phyloP scores from a whole-genome alignment of 2,797 vertebrate genomes.

The Petrocephalus sullivani region DNA sequence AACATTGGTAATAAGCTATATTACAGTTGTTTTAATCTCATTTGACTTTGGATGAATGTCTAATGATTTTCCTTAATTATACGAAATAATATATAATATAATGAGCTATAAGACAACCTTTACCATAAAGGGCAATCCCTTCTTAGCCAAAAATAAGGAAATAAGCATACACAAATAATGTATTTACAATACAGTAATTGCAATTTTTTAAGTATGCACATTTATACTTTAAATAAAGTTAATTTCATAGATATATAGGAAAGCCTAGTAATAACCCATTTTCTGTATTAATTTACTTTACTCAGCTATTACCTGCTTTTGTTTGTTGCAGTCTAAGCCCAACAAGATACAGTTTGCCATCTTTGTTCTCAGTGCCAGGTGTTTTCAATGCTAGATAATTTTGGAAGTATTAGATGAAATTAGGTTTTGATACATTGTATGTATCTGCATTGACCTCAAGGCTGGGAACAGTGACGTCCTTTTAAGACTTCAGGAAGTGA shows the following conservation, averaged over 20 bases:
- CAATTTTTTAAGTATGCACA: not conserved
- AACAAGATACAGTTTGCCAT: conserved; percentile 64
- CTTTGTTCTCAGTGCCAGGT: conserved; percentile 35
- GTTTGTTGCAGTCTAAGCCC: conserved; percentile 39
- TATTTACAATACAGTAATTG: conserved; percentile 19
- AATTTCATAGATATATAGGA: not conserved
- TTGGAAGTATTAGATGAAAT: conserved; percentile 21
- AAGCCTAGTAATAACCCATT: not conserved
- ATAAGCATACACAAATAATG: not conserved
- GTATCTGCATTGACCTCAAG: conserved; percentile 36
- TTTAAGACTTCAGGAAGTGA: conserved; percentile 35
- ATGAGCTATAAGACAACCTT: not conserved
- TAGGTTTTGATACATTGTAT: conserved; percentile 55
- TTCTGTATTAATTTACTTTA: not conserved
- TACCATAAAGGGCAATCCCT: not conserved
- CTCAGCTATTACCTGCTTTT: not conserved
- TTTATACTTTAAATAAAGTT: not conserved
- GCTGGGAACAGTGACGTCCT: conserved; percentile 15
- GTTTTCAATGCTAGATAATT: conserved; percentile 30
- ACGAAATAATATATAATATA: not conserved
- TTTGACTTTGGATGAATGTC: not conserved
- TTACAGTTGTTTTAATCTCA: not conserved
- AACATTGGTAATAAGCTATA: not conserved
- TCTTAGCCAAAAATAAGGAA: not conserved
- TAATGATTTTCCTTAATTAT: not conserved